Conservation (phyloP, 2,888 invertebrate species). For the Clivina fossor region DNA sequence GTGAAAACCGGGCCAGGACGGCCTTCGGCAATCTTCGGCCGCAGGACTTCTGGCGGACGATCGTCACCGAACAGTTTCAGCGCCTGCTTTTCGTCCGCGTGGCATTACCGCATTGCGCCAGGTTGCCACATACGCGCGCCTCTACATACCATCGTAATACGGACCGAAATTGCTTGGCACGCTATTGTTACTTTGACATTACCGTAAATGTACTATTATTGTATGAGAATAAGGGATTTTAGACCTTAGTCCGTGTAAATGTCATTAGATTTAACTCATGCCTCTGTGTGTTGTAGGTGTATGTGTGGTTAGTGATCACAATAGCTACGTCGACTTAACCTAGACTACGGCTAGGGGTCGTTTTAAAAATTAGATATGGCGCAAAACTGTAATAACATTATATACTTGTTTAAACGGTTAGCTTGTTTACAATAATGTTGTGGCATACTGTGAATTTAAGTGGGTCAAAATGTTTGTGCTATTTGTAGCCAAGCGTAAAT, state of each 20-base stretch:
- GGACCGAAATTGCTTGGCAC: constrained; percentile 33
- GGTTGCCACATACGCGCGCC: constrained; percentile 37
- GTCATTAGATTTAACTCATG: constrained; percentile 37
- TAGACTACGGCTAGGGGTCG: not conserved
- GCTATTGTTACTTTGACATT: constrained; percentile 37
- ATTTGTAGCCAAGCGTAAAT: no score
- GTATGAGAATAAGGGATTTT: constrained; percentile 40
- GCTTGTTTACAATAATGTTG: no score
- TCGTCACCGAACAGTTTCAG: constrained; percentile 33
- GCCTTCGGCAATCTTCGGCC: no score
- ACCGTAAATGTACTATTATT: constrained; percentile 39
- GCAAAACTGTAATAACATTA: not conserved
- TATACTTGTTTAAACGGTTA: not conserved
- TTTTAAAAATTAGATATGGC: constrained; percentile 10
- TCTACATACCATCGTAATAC: constrained; percentile 38
- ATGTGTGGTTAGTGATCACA: not conserved
- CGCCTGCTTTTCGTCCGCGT: constrained; percentile 33
- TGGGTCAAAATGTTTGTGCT: no score
- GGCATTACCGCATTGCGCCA: constrained; percentile 42
- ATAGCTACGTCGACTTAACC: not conserved
- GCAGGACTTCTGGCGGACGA: constrained; percentile 1
- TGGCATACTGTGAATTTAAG: no score
- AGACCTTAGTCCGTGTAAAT: constrained; percentile 38
- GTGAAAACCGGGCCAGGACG: constrained; percentile 20
- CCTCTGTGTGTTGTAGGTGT: constrained; percentile 1